These are phyloP conservation scores for Lycaon pictus DNA, from an alignment of 2,113 vertebrate species.

Conservation along the genomic window DNA sequence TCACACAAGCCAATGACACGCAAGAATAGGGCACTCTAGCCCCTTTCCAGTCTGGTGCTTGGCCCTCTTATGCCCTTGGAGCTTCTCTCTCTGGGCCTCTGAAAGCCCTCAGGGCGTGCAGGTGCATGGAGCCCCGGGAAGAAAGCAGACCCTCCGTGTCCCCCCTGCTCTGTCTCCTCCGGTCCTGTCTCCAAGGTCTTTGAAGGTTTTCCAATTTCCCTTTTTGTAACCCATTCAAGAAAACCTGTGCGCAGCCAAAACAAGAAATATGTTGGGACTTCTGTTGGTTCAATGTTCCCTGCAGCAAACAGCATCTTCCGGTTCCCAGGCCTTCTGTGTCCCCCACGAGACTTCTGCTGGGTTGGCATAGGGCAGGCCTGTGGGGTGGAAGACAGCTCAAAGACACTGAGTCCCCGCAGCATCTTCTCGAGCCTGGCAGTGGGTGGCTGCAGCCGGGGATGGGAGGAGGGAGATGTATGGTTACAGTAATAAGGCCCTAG, in stretches of 20 bases:
- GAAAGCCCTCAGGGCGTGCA: not conserved
- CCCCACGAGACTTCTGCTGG: not conserved
- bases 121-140: not conserved
- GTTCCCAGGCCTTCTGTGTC: slow-evolving; percentile 73
- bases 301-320: slow-evolving; percentile 69
- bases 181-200: not conserved
- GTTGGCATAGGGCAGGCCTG: slow-evolving; percentile 63
- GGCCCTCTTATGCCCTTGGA: not conserved
- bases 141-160: not conserved
- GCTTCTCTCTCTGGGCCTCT: not conserved
- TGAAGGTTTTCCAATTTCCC: not conserved
- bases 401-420: slow-evolving; percentile 58
- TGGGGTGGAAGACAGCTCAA: not conserved
- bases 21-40: not conserved
- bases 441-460: not conserved
- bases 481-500: not conserved
- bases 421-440: slow-evolving; percentile 65
- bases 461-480: not conserved
- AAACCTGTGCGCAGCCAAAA: slow-evolving; percentile 66
- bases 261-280: slow-evolving; percentile 75
- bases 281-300: slow-evolving; percentile 75
- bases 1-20: not conserved
- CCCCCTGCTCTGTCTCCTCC: not conserved
- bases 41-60: not conserved
- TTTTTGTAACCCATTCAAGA: slow-evolving; percentile 70